Base-by-base conservation (phyloP, 2,113 vertebrate species). In the Campylorhamphus procurvoides region DNA sequence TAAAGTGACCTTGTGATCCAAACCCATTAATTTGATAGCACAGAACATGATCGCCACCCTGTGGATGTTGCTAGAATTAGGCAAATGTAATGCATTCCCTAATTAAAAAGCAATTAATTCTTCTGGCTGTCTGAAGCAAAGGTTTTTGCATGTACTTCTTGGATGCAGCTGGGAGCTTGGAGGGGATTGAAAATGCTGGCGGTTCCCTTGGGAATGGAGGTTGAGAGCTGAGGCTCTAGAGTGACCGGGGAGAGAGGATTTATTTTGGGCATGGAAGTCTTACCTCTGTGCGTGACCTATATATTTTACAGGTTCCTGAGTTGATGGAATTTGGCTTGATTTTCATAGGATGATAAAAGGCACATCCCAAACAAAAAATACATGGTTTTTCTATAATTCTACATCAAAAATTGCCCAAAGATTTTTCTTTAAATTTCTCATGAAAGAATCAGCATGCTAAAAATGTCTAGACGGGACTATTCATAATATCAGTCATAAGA, bases 21-120 rank as follows among this genome's bases (percentile, higher is more conserved):
- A 93, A 94, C 92, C 92, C 97, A 97, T 97, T 96, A 97, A 96
- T 96, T 93, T 74, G 87, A 12, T 94, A 74, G 92, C 90, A 12
- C 97, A 98, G 97, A 97, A 83, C 98, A 69, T 72, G 59, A 96
- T 98, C 98, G 98, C 98, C 98, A 98, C 98, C 97, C 78, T 98
- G 98, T 98, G 98, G 98, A 75, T 96, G 64, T 72, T 52, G 81
- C 40, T 83, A 96, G 96, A 97, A 97, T 94, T 84, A 94, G 90
- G 68, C 78, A 96, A 96, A 93, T 56, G 39, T 52, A 52, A 84
- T 27, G 33, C 67, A 77, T 78, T 95, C 71, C 40, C 89, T 96
- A 97, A 98, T 98, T 97, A 96, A 85, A 94, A 63, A 53, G 72
- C 92, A 97, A 97, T 97, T 91, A 96, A 83, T 81, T 42, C 64